Evolutionary conservation across 1,140 invertebrate genomes (phyloP).

Genomic region (Ceratoteleas bidentatus): DNA sequence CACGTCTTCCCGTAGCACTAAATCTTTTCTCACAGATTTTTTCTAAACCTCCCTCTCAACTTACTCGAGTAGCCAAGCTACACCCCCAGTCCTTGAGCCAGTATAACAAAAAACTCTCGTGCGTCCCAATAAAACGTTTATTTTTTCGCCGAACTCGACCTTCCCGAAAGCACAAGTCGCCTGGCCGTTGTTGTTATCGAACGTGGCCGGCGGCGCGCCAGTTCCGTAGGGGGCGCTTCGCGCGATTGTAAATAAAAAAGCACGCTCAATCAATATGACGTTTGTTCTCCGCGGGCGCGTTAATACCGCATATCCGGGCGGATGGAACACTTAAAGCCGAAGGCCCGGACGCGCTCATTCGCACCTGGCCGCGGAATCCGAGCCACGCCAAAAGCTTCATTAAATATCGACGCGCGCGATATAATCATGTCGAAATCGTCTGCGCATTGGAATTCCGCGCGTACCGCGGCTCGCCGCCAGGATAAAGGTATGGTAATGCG

Average conservation of each 20-base stretch:
- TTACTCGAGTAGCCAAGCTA: too few relatives aligned
- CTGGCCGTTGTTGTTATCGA: conserved; percentile 8
- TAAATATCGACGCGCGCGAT: conserved; percentile 2
- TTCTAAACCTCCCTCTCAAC: too few relatives aligned
- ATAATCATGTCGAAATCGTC: conserved; percentile 25
- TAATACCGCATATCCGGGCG: background rate
- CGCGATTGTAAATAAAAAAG: conserved; percentile 6
- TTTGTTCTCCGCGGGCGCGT: conserved; percentile 18
- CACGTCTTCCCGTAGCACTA: too few relatives aligned
- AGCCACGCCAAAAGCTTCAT: conserved; percentile 4
- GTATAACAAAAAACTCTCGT: too few relatives aligned
- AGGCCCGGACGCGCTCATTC: conserved; percentile 3
- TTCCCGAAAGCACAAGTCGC: too few relatives aligned
- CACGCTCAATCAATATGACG: conserved; percentile 25
- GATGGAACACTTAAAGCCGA: conserved; percentile 39
- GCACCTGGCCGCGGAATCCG: conserved; percentile 5
- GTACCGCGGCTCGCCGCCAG: conserved; percentile 18
- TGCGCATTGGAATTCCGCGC: conserved; percentile 13
- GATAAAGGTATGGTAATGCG: conserved; percentile 51
- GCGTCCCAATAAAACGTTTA: too few relatives aligned
- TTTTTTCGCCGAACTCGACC: too few relatives aligned
- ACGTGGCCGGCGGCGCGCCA: background rate
- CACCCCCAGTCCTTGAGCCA: too few relatives aligned
- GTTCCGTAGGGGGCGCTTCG: background rate
- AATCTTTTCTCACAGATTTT: too few relatives aligned